phyloP scores from a whole-genome alignment of 2,888 invertebrate genomes.

The Lithophane semibrunnea region DNA sequence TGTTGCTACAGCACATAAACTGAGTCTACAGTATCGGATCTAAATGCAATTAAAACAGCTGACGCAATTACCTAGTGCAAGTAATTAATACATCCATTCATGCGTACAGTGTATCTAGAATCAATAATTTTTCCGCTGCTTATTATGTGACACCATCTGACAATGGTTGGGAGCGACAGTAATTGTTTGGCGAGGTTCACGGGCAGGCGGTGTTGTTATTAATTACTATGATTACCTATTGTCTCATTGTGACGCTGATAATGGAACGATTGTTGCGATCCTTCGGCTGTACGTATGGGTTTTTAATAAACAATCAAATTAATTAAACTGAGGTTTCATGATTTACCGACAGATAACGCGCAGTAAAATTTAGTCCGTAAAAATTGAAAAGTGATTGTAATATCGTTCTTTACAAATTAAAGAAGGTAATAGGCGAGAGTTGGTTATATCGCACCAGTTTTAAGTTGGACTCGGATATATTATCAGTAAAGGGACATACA shows the following conservation, averaged over 20 bases:
- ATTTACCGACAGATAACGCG: background rate
- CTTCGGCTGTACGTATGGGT: constrained; percentile 24
- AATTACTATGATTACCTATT: constrained; percentile 81
- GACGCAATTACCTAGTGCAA: constrained; percentile 11
- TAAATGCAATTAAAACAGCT: constrained; percentile 9
- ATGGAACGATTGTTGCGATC: constrained; percentile 50
- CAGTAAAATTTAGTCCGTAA: background rate
- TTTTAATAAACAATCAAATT: constrained; percentile 7
- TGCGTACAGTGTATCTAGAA: constrained; percentile 40
- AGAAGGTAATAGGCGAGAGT: background rate
- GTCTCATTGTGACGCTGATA: constrained; percentile 75
- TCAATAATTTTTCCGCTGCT: constrained; percentile 50
- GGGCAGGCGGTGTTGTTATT: constrained; percentile 60
- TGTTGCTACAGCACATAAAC: background rate
- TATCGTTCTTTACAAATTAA: background rate
- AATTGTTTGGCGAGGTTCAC: constrained; percentile 60
- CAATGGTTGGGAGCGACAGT: constrained; percentile 62
- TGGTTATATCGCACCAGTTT: background rate
- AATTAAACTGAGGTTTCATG: background rate
- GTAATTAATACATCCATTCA: constrained; percentile 33
- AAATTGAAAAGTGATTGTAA: background rate
- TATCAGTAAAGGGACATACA: no score
- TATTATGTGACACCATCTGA: constrained; percentile 51
- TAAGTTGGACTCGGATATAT: no score
- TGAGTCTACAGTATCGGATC: background rate